Evolutionary conservation across 2,113 vertebrate genomes (phyloP).

Genomic region (Channa argus): DNA sequence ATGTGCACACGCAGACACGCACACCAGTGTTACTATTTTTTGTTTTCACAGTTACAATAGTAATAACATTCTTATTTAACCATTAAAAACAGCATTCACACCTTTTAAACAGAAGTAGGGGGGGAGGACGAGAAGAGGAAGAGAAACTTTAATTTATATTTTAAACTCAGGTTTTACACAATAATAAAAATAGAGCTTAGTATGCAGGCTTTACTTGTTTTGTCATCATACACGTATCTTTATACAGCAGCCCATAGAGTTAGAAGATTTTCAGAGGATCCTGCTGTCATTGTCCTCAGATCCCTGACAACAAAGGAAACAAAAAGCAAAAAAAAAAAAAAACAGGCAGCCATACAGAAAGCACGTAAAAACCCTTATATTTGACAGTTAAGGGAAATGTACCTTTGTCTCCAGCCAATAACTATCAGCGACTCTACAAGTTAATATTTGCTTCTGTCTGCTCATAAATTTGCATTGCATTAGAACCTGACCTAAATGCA

Average conservation of each 20-base stretch:
- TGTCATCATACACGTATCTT: conserved; percentile 16
- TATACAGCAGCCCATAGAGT: conserved; percentile 19
- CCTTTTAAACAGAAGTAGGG: conserved; percentile 15
- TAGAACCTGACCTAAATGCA: conserved; percentile 87
- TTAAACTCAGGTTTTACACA: neutral
- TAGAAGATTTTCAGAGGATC: conserved; percentile 19
- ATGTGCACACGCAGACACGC: neutral
- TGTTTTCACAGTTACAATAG: conserved; percentile 10
- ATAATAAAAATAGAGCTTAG: conserved; percentile 9
- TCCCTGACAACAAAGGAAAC: conserved; percentile 25
- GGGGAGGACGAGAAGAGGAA: conserved; percentile 7
- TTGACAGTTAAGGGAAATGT: conserved; percentile 70
- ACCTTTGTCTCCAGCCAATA: conserved; percentile 78
- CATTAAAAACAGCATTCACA: conserved; percentile 1
- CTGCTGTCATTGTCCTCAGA: conserved; percentile 36
- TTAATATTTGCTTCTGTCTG: conserved; percentile 84
- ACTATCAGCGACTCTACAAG: conserved; percentile 77
- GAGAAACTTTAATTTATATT: conserved; percentile 16
- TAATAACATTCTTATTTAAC: conserved; percentile 16
- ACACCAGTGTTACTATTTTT: neutral
- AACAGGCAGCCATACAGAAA: conserved; percentile 27
- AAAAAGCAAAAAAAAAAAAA: conserved; percentile 5
- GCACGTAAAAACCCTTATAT: conserved; percentile 56
- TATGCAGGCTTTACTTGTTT: conserved; percentile 16
- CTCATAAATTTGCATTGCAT: conserved; percentile 87